Conservation (phyloP, 2,888 invertebrate genomes). For the Drosophila atripex region DNA sequence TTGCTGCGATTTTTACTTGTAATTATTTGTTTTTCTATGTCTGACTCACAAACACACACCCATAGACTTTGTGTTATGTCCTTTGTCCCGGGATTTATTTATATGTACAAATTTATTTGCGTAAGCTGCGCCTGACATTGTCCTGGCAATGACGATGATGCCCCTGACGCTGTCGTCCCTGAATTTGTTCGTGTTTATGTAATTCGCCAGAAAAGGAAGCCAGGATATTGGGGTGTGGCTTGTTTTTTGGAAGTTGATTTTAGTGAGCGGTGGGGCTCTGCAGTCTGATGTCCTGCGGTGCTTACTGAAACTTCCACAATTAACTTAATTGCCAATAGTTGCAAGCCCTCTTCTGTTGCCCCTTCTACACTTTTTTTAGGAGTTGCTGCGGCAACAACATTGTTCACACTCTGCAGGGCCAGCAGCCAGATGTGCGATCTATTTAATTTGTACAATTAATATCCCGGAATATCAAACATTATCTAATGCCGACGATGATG, state of each 20-base stretch:
- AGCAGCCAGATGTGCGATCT: constrained; percentile 42
- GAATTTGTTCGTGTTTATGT: constrained; percentile 60
- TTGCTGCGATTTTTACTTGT: constrained; percentile 75
- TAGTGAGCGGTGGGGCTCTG: constrained; percentile 10
- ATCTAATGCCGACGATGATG: constrained; percentile 61
- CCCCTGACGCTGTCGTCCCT: constrained; percentile 36
- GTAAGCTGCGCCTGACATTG: constrained; percentile 76
- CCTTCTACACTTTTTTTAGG: not conserved
- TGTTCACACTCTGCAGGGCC: constrained; percentile 35
- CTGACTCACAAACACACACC: constrained; percentile 56
- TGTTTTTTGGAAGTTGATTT: constrained; percentile 9
- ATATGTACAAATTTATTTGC: constrained; percentile 63
- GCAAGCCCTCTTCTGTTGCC: constrained; percentile 44
- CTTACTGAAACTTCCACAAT: constrained; percentile 69
- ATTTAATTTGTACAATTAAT: constrained; percentile 77
- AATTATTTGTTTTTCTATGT: constrained; percentile 79
- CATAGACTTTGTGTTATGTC: constrained; percentile 63
- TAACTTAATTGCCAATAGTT: constrained; percentile 76
- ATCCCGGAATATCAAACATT: constrained; percentile 68
- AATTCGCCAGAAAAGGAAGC: constrained; percentile 43
- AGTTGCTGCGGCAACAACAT: constrained; percentile 38
- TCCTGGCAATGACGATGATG: constrained; percentile 57
- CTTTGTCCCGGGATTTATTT: constrained; percentile 70
- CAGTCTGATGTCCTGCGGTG: constrained; percentile 60
- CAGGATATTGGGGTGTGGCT: constrained; percentile 5